Evolutionary conservation across 2,113 vertebrate species (phyloP).

Genomic region (Hippocampus abdominalis): DNA sequence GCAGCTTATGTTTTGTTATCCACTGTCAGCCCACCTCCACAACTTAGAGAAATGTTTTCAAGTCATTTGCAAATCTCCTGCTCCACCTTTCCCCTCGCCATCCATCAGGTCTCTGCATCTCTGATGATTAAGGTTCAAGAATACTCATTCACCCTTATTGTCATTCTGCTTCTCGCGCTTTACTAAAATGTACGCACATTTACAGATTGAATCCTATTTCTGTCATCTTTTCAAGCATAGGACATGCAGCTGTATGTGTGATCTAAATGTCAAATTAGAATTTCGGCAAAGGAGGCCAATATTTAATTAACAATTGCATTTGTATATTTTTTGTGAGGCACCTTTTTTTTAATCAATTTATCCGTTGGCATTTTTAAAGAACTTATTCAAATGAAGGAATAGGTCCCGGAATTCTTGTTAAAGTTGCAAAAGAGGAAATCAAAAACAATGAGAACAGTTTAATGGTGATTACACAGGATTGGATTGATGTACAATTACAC

Average conservation of each 20-base stretch:
- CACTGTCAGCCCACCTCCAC: conserved; percentile 39
- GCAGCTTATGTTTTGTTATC: conserved; percentile 52
- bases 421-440: not conserved
- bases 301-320: no score
- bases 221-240: not conserved
- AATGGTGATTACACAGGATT: not conserved
- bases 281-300: not conserved
- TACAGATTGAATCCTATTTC: not conserved
- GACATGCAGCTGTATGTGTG: not conserved
- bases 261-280: not conserved
- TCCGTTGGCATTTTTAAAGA: no score
- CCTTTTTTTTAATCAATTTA: no score
- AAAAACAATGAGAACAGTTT: not conserved
- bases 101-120: not conserved
- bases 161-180: not conserved
- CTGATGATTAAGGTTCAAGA: not conserved
- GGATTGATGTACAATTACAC: not conserved
- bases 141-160: not conserved
- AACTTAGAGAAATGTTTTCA: conserved; percentile 43
- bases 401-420: not conserved
- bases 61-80: conserved; percentile 42
- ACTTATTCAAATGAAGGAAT: not conserved
- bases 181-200: not conserved
- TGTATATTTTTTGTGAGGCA: no score
- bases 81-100: conserved; percentile 1